These are phyloP conservation scores for Cromileptes altivelis DNA, from an alignment of 2,113 vertebrate genomes.

Conservation along the genomic window DNA sequence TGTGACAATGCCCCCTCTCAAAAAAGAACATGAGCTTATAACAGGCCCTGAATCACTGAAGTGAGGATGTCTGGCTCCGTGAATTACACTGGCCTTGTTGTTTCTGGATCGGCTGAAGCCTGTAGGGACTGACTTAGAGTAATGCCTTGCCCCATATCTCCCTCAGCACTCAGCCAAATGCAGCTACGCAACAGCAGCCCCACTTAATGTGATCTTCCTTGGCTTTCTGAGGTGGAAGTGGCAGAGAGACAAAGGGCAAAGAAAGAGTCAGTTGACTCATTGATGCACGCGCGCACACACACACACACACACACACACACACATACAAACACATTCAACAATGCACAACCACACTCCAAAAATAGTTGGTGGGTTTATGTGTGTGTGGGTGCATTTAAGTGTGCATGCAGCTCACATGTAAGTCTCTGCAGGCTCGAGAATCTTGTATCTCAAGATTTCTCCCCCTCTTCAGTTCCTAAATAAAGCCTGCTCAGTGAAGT, in stretches of 20 bases:
- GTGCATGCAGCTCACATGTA: constrained; percentile 55
- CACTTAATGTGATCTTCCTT: constrained; percentile 84
- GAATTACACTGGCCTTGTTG: constrained; percentile 83
- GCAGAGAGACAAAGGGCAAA: constrained; percentile 76
- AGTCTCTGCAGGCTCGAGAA: constrained; percentile 64
- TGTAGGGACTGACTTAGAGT: constrained; percentile 81
- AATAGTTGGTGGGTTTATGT: constrained; percentile 68
- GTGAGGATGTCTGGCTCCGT: constrained; percentile 75
- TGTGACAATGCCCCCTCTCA: constrained; percentile 54
- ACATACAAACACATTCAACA: constrained; percentile 58
- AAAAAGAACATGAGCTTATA: constrained; percentile 66
- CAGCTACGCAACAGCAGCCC: constrained; percentile 78
- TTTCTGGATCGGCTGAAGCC: constrained; percentile 78
- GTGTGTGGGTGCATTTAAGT: constrained; percentile 58
- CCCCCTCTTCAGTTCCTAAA: constrained; percentile 71
- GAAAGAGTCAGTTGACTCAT: constrained; percentile 76
- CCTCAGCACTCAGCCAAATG: constrained; percentile 81
- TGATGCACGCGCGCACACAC: constrained; percentile 56
- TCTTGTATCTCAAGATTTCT: constrained; percentile 71
- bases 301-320: constrained; percentile 52
- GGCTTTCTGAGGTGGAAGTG: constrained; percentile 80
- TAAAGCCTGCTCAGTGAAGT: constrained; percentile 78
- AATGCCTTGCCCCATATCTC: constrained; percentile 82
- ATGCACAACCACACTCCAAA: constrained; percentile 61
- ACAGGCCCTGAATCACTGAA: constrained; percentile 72